Base-by-base conservation (phyloP, 2,113 vertebrate species). In the Trichomycterus rosablanca region DNA sequence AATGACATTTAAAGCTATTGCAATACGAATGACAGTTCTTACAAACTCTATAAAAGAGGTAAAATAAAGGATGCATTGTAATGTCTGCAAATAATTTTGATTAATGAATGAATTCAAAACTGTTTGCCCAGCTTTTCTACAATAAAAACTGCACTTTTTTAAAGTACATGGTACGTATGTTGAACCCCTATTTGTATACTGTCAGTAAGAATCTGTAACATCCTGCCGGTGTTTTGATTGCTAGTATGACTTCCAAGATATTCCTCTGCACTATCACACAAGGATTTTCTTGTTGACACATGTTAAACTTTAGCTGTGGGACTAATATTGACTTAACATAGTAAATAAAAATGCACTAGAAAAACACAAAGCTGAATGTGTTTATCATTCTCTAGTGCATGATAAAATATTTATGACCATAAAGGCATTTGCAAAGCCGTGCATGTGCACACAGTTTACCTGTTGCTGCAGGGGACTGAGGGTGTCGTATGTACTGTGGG, bases 401-500 rank as follows among this genome's bases (percentile, higher is more conserved):
- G 18, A 24, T 39, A 16, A n/a, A 42, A 40, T 40, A 15, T 16
- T 4, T 16, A 5, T 55, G 1, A 16, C 52, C 6, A 26, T 40
- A 16, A 56, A 10, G 23, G 3, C n/a, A 24, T 16, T 3, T 24
- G 2, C 52, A 40, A 30, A 35, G 4, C 23, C 50, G 68, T 71
- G 44, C 59, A 46, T 58, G 35, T 26, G 22, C 61, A 80, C 61
- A 72, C 50, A 51, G 26, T 26, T 59, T 59, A 71, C 52, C 59
- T 85, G 81, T 71, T 81, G 84, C 35, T 74, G 72, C 1, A 66
- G 56, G 34, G 78, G 53, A 34, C 70, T 70, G 0, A 59, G 45
- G 15, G 80, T 70, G 52, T 37, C 67, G 74, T 72, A 79, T 16
- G 72, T 22, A 5, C 53, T 28, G 43, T 71, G 76, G 28, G 52